Evolutionary conservation across 2,888 invertebrate genomes (phyloP), one percentile per base, ranked within the genome.

Genomic region (Nomada ferruginata): DNA sequence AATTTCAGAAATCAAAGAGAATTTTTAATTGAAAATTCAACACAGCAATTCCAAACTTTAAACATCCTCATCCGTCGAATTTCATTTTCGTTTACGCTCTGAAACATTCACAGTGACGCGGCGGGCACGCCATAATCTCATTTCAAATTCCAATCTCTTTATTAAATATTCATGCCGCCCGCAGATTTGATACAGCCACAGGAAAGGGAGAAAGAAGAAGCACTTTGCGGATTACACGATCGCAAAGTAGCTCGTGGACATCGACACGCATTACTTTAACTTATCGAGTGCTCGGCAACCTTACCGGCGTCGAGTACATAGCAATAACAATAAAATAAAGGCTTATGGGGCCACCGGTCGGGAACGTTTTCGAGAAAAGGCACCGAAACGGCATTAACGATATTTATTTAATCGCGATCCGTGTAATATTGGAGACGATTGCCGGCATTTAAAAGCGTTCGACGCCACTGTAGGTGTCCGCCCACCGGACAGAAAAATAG

Each of bases 311-410:
- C 36, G 66, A 76, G 69, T 78, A 81, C 85, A 53, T 36, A 74
- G 89, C 78, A 86, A 90, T 90, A 90, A 90, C 89, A 84, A 89
- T 90, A 90, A 90, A 90, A 85, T 88, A 86, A 83, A 78, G 86
- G 87, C 90, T 90, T 90, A 89, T 82, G 85, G 87, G 60, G n/a
- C 68, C 69, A 65, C 71, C 23, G 77, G 66, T 79, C 13, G 75
- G 72, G 76, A 87, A 82, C 85, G 89, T 87, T 89, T 84, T 84
- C 80, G 83, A 87, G 85, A 85, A 87, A 88, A 88, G 87, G 79
- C 73, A 85, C 71, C 89, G 83, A 84, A 87, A 87, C 70, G 84
- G 77, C 83, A 88, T 88, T 87, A 88, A 83, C 85, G 82, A 85
- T 89, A 89, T 89, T 89, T 89, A 89, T 89, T 89, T 79, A 85